These are phyloP conservation scores for Poeciliopsis gracilis DNA, from an alignment of 2,797 vertebrate species.

Conservation along the genomic window DNA sequence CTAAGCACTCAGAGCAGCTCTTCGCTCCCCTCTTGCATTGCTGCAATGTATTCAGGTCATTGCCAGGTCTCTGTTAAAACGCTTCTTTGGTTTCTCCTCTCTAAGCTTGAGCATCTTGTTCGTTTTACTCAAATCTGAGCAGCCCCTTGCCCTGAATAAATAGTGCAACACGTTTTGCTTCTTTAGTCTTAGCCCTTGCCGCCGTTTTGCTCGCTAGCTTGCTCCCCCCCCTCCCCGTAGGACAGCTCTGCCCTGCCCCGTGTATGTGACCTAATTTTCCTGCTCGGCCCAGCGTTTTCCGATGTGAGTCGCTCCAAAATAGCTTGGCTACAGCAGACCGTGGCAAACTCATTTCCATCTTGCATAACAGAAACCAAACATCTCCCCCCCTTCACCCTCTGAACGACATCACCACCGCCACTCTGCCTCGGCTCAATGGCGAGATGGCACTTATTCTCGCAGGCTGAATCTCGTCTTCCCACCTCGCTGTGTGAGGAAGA, in stretches of 20 bases:
- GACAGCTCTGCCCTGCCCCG: slow-evolving; percentile 70
- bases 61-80: slow-evolving; percentile 53
- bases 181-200: slow-evolving; percentile 54
- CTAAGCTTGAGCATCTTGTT: slow-evolving; percentile 53
- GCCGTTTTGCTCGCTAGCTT: slow-evolving; percentile 1
- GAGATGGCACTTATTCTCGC: slow-evolving; percentile 61
- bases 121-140: slow-evolving; percentile 56
- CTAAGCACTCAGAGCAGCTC: slow-evolving; percentile 39
- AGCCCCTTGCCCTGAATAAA: slow-evolving; percentile 63
- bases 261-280: slow-evolving; percentile 83
- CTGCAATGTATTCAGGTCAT: slow-evolving; percentile 67
- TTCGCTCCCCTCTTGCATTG: slow-evolving; percentile 33
- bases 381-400: slow-evolving; percentile 7
- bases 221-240: slow-evolving; percentile 28
- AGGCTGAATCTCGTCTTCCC: slow-evolving; percentile 56
- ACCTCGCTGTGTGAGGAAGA: slow-evolving; percentile 45
- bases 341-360: slow-evolving; percentile 83
- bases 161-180: slow-evolving; percentile 52
- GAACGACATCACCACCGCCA: not conserved
- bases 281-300: slow-evolving; percentile 76
- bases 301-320: slow-evolving; percentile 79
- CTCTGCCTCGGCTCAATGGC: slow-evolving; percentile 47
- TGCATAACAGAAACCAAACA: slow-evolving; percentile 79
- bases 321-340: slow-evolving; percentile 79
- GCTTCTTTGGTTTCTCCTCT: slow-evolving; percentile 36